A percentile compares a stretch with the other conserved stretches of the same genome.
Conservation (phyloP, 1,140 invertebrate species). For the Himalopsyche phryganea region DNA sequence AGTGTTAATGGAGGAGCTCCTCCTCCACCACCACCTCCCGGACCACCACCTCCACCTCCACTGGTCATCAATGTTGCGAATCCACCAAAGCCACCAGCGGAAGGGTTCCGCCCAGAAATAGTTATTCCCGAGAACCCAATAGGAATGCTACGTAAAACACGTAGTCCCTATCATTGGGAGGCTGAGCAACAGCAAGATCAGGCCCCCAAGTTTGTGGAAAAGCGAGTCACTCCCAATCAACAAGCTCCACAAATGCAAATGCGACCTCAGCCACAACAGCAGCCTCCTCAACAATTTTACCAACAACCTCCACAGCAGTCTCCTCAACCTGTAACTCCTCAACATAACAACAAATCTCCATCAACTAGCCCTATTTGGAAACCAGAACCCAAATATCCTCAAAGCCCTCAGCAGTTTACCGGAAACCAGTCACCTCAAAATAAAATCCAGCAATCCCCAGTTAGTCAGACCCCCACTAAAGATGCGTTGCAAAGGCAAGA, state of each 20-base stretch:
- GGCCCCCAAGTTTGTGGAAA: slow-evolving; percentile 48
- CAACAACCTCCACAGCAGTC: slow-evolving; percentile 41
- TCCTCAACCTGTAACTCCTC: not conserved
- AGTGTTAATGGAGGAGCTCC: slow-evolving; percentile 41
- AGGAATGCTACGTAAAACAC: slow-evolving; percentile 53
- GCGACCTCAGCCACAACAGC: slow-evolving; percentile 3
- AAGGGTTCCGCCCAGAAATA: slow-evolving; percentile 60
- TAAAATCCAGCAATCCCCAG: slow-evolving; percentile 32
- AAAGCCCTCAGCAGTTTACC: slow-evolving; percentile 12
- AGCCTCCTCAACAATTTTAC: slow-evolving; percentile 39
- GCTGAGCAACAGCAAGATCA: slow-evolving; percentile 44
- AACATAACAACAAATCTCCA: slow-evolving; percentile 41
- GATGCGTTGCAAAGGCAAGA: slow-evolving; percentile 49
- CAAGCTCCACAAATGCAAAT: slow-evolving; percentile 43
- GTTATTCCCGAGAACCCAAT: slow-evolving; percentile 67
- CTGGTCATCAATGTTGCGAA: slow-evolving; percentile 45
- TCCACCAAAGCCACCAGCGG: slow-evolving; percentile 38
- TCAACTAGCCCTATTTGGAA: slow-evolving; percentile 49
- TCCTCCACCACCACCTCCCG: slow-evolving; percentile 55
- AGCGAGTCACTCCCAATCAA: slow-evolving; percentile 42
- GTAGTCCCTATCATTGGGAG: slow-evolving; percentile 53
- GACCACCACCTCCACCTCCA: slow-evolving; percentile 43
- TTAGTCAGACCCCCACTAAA: slow-evolving; percentile 41
- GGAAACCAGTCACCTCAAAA: slow-evolving; percentile 4
- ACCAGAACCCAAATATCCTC: slow-evolving; percentile 48